A percentile compares a stretch with the other conserved stretches of the same genome.
Conservation (phyloP, 2,113 vertebrate genomes). For the Nanorana parkeri region DNA sequence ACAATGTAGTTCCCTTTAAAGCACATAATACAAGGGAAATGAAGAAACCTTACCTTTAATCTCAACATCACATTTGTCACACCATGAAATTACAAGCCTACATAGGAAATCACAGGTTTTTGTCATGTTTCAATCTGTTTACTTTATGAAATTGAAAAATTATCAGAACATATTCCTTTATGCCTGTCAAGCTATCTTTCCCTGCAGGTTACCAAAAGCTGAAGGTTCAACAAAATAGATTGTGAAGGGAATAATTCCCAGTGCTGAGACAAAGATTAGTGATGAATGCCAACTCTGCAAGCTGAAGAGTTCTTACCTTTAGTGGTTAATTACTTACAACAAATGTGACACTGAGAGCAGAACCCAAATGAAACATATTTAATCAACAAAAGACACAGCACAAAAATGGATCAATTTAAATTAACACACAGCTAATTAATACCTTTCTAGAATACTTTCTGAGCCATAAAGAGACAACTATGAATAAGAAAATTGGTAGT, state of each 20-base stretch:
- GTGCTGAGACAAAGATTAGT: slow-evolving; percentile 70
- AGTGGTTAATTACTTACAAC: slow-evolving; percentile 73
- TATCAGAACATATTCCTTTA: slow-evolving; percentile 78
- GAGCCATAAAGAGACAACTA: slow-evolving; percentile 49
- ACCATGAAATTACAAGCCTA: slow-evolving; percentile 63
- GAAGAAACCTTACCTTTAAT: neutral
- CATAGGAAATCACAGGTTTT: slow-evolving; percentile 69
- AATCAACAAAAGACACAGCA: slow-evolving; percentile 64
- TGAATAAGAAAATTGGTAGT: slow-evolving; percentile 58
- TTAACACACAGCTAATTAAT: slow-evolving; percentile 62
- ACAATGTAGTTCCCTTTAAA: neutral
- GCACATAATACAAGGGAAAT: neutral
- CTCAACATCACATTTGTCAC: slow-evolving; percentile 56
- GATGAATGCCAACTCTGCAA: slow-evolving; percentile 72
- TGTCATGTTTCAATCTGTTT: slow-evolving; percentile 79
- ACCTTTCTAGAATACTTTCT: slow-evolving; percentile 54
- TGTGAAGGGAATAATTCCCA: slow-evolving; percentile 72
- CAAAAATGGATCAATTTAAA: slow-evolving; percentile 59
- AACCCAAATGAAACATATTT: slow-evolving; percentile 66
- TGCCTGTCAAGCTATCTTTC: slow-evolving; percentile 78
- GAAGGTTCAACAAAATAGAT: slow-evolving; percentile 73
- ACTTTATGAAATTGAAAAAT: slow-evolving; percentile 87
- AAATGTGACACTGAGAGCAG: slow-evolving; percentile 66
- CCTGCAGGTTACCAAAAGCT: slow-evolving; percentile 67
- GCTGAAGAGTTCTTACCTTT: slow-evolving; percentile 67